Evolutionary conservation across 2,888 invertebrate species (phyloP).

Genomic region (Cheilosia variabilis): DNA sequence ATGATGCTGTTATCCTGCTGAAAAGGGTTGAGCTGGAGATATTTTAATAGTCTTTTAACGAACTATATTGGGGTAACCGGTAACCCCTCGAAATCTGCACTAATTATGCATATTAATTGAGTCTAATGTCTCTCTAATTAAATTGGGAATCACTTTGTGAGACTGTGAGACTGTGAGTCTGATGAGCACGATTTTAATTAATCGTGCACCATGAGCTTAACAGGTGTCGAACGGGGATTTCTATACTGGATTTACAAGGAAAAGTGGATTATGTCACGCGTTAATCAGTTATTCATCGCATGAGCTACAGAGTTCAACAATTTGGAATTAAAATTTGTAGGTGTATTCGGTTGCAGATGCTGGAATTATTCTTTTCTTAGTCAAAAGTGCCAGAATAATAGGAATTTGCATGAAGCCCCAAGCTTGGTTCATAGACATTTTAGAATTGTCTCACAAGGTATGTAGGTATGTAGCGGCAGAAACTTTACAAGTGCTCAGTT

Average conservation of each 20-base stretch:
- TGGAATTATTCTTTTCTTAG: no score
- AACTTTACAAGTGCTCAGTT: no score
- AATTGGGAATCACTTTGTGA: slow-evolving; percentile 58
- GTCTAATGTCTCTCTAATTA: slow-evolving; percentile 70
- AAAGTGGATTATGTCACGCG: slow-evolving; percentile 37
- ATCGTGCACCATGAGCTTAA: slow-evolving; percentile 21
- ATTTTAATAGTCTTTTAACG: slow-evolving; percentile 55
- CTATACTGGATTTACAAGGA: neutral
- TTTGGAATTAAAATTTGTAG: slow-evolving; percentile 20
- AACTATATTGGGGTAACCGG: slow-evolving; percentile 5
- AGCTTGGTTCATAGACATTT: no score
- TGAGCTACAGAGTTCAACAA: slow-evolving; percentile 20
- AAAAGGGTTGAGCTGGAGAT: slow-evolving; percentile 27
- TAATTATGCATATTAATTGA: slow-evolving; percentile 74
- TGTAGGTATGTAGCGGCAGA: no score
- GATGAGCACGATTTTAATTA: slow-evolving; percentile 70
- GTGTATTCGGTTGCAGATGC: neutral
- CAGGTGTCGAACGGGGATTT: slow-evolving; percentile 23
- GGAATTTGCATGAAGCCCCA: no score
- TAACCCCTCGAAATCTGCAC: slow-evolving; percentile 40
- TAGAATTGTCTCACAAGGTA: no score
- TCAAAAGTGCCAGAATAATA: no score
- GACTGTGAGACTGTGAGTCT: slow-evolving; percentile 24
- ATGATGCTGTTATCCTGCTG: slow-evolving; percentile 40
- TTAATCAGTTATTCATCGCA: slow-evolving; percentile 36